These are phyloP conservation scores for Crax fasciolata DNA, from an alignment of 2,797 vertebrate species.

Conservation along the genomic window DNA sequence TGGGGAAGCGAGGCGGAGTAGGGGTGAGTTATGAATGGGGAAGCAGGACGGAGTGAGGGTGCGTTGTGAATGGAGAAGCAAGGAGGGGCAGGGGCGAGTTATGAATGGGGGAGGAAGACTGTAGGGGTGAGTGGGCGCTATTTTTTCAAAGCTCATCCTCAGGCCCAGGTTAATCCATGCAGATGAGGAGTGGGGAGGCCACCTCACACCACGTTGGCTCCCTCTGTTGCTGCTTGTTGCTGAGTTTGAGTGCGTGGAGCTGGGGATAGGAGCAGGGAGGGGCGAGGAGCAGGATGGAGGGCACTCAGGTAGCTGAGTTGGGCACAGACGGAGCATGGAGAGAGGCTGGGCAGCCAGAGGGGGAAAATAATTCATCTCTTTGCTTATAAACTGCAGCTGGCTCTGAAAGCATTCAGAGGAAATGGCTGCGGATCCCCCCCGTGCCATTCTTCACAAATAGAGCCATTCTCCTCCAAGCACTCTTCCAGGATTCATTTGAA, in stretches of 20 bases:
- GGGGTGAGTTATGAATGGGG: too few relatives aligned
- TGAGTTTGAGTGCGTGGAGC: background rate
- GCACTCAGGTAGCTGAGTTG: background rate
- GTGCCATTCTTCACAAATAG: conserved; percentile 13
- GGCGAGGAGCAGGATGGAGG: background rate
- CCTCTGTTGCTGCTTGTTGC: background rate
- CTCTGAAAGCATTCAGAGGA: conserved; percentile 28
- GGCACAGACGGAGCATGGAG: background rate
- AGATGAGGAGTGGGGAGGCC: background rate
- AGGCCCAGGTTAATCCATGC: background rate
- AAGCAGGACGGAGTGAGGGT: too few relatives aligned
- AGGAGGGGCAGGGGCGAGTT: too few relatives aligned
- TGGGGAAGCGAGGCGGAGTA: background rate
- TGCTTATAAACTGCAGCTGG: conserved; percentile 31
- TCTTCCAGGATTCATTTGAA: conserved; percentile 30
- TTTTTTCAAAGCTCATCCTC: background rate
- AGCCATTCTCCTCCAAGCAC: conserved; percentile 24
- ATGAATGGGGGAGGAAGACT: too few relatives aligned
- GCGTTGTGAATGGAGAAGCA: too few relatives aligned
- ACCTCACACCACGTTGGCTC: fast-evolving
- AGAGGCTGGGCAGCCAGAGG: background rate
- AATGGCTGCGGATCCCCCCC: background rate
- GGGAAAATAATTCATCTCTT: background rate
- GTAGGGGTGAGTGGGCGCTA: background rate
- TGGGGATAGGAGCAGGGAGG: fast-evolving